Base-by-base conservation (phyloP, 2,797 vertebrate species). In the Macrochelys suwanniensis region DNA sequence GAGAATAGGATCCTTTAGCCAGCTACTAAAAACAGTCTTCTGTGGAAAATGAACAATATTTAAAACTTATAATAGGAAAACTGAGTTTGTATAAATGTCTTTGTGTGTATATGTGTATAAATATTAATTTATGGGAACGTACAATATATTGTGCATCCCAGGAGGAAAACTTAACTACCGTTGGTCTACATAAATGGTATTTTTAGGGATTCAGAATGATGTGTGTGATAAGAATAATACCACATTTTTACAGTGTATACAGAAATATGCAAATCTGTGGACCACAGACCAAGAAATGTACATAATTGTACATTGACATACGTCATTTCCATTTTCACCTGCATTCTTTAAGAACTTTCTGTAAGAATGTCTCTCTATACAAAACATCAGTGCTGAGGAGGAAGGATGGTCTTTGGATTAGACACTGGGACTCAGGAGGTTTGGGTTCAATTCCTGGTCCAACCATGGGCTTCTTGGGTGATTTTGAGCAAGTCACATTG, bases 21-120 rank as follows among this genome's bases (percentile, higher is more conserved):
- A 33, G 33, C 21, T n/a, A 6, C 59, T 59, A 1, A 5, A 0
- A 3, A 6, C 61, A 68, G 37, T 17, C 65, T 84, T 0, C 56
- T 50, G 33, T 61, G 79, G 85, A 28, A 92, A 91, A 83, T 9
- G 17, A 61, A 56, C 84, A 90, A 71, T 7, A 26, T 5, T 77
- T 76, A 53, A 82, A 85, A 49, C 0, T 37, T 71, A 0, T 26
- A 37, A 45, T 23, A 83, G 80, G 57, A 59, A 84, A 82, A 59
- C 11, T 26, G 10, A 56, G n/a, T 2, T 71, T 37, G 65, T 42
- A 71, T 71, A 42, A 42, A 23, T 37, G 65, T 68, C 47, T 84
- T 59, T 80, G 33, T 25, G 42, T 47, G 71, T 47, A 23, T 76
- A 45, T 76, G 2, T 21, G n/a, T 42, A 17, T 71, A 42, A 61